phyloP scores from a whole-genome alignment of 53 echinoderm and acorn worm species.

The Holothuria scabra region DNA sequence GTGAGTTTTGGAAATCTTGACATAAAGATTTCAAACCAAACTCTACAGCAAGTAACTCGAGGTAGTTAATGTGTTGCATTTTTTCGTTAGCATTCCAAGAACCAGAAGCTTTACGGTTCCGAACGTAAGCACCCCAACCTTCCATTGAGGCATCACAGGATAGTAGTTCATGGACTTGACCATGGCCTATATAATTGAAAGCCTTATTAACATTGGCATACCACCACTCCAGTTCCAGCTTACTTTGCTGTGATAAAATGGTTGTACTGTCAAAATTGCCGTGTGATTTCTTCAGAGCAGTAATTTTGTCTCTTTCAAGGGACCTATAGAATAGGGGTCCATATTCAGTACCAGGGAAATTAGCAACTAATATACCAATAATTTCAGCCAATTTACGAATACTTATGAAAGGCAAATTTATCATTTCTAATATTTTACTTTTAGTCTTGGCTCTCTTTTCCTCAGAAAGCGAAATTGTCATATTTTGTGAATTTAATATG shows the following conservation, averaged over 20 bases:
- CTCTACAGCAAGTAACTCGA: too few relatives aligned
- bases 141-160: too few relatives aligned
- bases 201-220: slow-evolving; percentile 26
- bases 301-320: too few relatives aligned
- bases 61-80: slow-evolving; percentile 27
- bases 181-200: slow-evolving; percentile 15
- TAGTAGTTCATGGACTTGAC: too few relatives aligned
- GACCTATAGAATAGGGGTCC: slow-evolving; percentile 55
- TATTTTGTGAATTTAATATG: slow-evolving; percentile 41
- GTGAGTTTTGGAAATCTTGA: too few relatives aligned
- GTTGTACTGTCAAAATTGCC: slow-evolving; percentile 45
- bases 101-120: slow-evolving; percentile 3
- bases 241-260: too few relatives aligned
- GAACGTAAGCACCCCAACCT: not conserved
- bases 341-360: slow-evolving; percentile 20
- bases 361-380: slow-evolving; percentile 61
- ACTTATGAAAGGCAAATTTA: too few relatives aligned
- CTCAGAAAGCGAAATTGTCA: slow-evolving; percentile 52
- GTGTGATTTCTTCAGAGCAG: slow-evolving; percentile 31
- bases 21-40: too few relatives aligned
- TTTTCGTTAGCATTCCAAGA: slow-evolving; percentile 55
- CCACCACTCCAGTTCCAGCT: too few relatives aligned
- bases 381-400: slow-evolving; percentile 34
- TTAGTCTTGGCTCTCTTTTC: too few relatives aligned
- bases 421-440: too few relatives aligned